A percentile compares a stretch with the other conserved stretches of the same genome.
Evolutionary conservation across 2,797 vertebrate species (phyloP).

Genomic region (Neosilurus mollespiculum): DNA sequence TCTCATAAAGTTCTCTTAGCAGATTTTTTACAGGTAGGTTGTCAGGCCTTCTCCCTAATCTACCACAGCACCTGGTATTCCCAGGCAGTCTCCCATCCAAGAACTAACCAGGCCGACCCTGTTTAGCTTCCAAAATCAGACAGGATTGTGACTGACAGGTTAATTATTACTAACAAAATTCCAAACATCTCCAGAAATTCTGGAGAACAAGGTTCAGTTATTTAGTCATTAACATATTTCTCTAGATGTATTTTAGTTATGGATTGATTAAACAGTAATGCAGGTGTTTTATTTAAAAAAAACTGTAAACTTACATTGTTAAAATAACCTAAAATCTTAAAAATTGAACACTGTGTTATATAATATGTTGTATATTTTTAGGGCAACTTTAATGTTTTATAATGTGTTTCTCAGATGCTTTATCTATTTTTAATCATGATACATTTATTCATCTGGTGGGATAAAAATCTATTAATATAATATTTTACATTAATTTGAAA

Average conservation of each 20-base stretch:
- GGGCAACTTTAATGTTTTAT: background rate
- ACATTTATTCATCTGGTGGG: background rate
- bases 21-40: too few relatives aligned
- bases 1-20: too few relatives aligned
- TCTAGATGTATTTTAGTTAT: background rate
- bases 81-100: too few relatives aligned
- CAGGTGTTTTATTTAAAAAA: background rate
- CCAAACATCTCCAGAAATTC: background rate
- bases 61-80: too few relatives aligned
- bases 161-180: background rate
- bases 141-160: background rate
- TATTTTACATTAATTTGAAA: background rate
- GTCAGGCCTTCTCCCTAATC: too few relatives aligned
- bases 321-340: background rate
- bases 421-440: background rate
- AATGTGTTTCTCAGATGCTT: background rate
- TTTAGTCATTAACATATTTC: background rate
- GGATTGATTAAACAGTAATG: background rate
- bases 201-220: background rate
- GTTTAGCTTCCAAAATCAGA: too few relatives aligned
- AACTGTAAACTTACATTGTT: background rate
- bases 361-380: background rate
- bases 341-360: background rate
- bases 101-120: too few relatives aligned
- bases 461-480: constrained; percentile 2